Evolutionary conservation across 2,113 vertebrate species (phyloP).

Genomic region (Hypocryptadius cinnamomeus): DNA sequence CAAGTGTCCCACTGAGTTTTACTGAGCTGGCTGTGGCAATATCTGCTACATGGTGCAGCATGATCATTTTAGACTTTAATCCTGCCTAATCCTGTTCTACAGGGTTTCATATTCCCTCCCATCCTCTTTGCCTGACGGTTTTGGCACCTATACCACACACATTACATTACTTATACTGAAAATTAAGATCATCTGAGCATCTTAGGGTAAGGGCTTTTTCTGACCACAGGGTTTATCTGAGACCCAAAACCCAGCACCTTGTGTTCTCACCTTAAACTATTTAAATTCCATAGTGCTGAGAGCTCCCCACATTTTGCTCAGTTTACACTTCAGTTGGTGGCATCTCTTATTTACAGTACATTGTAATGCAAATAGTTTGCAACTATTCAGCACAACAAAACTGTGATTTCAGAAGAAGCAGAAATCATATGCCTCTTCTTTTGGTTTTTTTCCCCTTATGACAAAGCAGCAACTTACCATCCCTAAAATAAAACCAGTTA

Average conservation of each 20-base stretch:
- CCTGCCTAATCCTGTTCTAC: conserved; percentile 12
- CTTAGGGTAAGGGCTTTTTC: background rate
- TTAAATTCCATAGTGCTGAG: background rate
- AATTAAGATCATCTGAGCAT: background rate
- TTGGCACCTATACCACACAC: background rate
- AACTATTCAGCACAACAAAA: conserved; percentile 1
- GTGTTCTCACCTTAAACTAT: background rate
- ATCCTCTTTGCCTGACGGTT: background rate
- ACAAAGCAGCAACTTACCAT: background rate
- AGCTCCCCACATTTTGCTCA: background rate
- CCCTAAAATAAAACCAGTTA: background rate
- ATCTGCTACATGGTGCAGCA: background rate
- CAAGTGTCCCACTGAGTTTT: conserved; percentile 35
- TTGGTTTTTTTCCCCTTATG: background rate
- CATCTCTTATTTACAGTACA: background rate
- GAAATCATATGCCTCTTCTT: background rate
- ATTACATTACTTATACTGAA: background rate
- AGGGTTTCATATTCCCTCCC: background rate
- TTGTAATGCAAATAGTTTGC: conserved; percentile 19
- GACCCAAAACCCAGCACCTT: background rate
- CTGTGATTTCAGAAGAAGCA: background rate
- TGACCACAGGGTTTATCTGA: background rate
- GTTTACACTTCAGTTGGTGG: background rate
- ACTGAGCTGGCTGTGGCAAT: conserved; percentile 11
- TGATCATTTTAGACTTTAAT: conserved; percentile 41